phyloP scores from a whole-genome alignment of 2,797 vertebrate species.

The Enteromius radiatus region DNA sequence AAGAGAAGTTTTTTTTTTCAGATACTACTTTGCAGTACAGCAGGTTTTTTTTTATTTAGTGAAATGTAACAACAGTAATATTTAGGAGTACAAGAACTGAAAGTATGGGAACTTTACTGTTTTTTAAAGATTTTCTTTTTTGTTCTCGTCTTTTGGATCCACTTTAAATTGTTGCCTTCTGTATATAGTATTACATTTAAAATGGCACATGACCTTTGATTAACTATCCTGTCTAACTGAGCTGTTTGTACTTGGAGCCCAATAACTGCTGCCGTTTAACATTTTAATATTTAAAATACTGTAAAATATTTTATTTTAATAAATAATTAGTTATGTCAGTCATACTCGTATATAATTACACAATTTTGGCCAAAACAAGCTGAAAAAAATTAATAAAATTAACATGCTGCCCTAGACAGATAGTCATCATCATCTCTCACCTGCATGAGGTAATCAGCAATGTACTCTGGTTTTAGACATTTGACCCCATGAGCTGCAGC shows the following conservation, averaged over 20 bases:
- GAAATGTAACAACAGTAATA: too few relatives aligned
- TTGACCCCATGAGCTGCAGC: slow-evolving; percentile 83
- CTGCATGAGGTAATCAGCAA: slow-evolving; percentile 97
- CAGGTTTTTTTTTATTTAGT: too few relatives aligned
- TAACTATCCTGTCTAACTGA: not conserved
- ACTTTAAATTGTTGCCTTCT: too few relatives aligned
- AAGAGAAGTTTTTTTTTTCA: too few relatives aligned
- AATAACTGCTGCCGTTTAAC: not conserved
- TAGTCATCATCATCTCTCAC: slow-evolving; percentile 67
- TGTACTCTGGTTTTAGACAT: slow-evolving; percentile 94
- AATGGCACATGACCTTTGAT: not conserved
- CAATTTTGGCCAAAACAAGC: not conserved
- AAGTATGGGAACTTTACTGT: too few relatives aligned
- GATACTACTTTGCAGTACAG: not conserved
- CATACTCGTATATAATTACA: not conserved
- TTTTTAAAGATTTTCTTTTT: too few relatives aligned
- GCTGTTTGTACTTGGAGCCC: not conserved
- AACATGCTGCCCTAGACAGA: not conserved
- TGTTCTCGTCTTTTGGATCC: too few relatives aligned
- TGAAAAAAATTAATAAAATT: not conserved
- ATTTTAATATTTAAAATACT: not conserved
- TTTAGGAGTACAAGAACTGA: too few relatives aligned
- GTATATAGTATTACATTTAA: too few relatives aligned
- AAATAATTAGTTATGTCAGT: not conserved
- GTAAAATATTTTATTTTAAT: too few relatives aligned